These are phyloP conservation scores for Hippocampus zosterae DNA, from an alignment of 2,113 vertebrate genomes.

Conservation along the genomic window DNA sequence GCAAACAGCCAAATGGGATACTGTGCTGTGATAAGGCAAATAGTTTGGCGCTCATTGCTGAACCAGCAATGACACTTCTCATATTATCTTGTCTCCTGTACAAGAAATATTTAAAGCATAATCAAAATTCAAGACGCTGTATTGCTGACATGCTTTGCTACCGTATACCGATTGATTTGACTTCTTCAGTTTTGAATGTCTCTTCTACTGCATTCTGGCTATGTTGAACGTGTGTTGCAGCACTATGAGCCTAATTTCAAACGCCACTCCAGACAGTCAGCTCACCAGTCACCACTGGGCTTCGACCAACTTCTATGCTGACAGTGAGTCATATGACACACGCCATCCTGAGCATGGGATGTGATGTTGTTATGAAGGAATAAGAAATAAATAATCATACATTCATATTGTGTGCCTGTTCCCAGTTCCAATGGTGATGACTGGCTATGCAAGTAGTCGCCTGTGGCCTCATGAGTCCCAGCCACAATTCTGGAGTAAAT, in stretches of 20 bases:
- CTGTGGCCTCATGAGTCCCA: conserved; percentile 84
- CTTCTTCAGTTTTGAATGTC: conserved; percentile 1
- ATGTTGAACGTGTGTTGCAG: conserved; percentile 64
- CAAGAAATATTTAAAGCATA: neutral
- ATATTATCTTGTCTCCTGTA: neutral
- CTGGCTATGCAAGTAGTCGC: conserved; percentile 74
- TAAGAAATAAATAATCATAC: neutral
- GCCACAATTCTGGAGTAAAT: conserved; percentile 93
- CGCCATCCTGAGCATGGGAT: neutral
- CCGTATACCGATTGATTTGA: neutral
- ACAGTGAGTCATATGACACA: conserved; percentile 56
- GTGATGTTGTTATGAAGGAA: neutral
- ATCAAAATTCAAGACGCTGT: neutral
- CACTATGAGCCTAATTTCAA: conserved; percentile 69
- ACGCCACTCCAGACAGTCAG: conserved; percentile 62
- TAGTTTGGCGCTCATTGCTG: neutral
- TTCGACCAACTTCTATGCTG: conserved; percentile 46
- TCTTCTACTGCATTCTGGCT: conserved; percentile 41
- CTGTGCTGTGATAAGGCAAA: neutral
- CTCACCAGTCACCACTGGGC: conserved; percentile 60
- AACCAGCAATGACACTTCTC: neutral
- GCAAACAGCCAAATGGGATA: neutral
- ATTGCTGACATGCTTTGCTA: neutral
- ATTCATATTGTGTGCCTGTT: neutral
- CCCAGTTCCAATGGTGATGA: conserved; percentile 56